Percentiles rank a stretch among this genome's conserved stretches.
These are phyloP conservation scores for Muschampia plurimacula DNA, from an alignment of 2,888 invertebrate species.

Conservation along the genomic window DNA sequence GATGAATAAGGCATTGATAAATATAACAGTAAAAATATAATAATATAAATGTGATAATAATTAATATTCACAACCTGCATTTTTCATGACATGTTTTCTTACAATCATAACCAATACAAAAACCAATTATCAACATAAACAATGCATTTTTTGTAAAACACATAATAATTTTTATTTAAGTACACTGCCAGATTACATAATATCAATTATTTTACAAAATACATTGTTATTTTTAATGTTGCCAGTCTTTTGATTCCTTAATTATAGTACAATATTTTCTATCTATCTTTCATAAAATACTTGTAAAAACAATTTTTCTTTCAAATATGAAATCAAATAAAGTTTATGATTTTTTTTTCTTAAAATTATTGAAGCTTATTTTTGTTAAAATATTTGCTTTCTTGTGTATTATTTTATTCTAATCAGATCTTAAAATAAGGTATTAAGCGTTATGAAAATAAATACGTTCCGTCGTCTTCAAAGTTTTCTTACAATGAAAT, in stretches of 20 bases:
- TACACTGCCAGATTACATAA: slow-evolving; percentile 42
- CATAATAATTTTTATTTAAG: slow-evolving; percentile 38
- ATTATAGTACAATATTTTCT: slow-evolving; percentile 6
- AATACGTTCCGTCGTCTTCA: slow-evolving; percentile 29
- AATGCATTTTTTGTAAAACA: not conserved
- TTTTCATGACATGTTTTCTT: not conserved
- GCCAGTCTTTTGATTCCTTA: slow-evolving; percentile 30
- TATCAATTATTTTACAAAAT: not conserved
- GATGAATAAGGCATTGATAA: not conserved
- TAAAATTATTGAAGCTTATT: too few relatives aligned
- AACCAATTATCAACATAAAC: slow-evolving; percentile 1
- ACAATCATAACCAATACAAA: not conserved
- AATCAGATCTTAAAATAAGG: slow-evolving; percentile 42
- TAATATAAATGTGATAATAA: slow-evolving; percentile 27
- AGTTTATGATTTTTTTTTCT: too few relatives aligned
- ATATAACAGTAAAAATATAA: not conserved
- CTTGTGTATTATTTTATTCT: slow-evolving; percentile 16
- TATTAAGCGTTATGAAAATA: slow-evolving; percentile 38
- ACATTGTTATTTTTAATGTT: slow-evolving; percentile 9
- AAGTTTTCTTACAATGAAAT: slow-evolving; percentile 26
- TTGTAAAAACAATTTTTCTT: not conserved
- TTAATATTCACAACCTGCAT: slow-evolving; percentile 42
- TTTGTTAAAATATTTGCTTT: not conserved
- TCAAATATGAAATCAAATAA: not conserved
- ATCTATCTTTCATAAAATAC: not conserved